A percentile compares a stretch with the other conserved stretches of the same genome.
Evolutionary conservation across 2,113 vertebrate species (phyloP).

Genomic region (Archocentrus centrarchus): DNA sequence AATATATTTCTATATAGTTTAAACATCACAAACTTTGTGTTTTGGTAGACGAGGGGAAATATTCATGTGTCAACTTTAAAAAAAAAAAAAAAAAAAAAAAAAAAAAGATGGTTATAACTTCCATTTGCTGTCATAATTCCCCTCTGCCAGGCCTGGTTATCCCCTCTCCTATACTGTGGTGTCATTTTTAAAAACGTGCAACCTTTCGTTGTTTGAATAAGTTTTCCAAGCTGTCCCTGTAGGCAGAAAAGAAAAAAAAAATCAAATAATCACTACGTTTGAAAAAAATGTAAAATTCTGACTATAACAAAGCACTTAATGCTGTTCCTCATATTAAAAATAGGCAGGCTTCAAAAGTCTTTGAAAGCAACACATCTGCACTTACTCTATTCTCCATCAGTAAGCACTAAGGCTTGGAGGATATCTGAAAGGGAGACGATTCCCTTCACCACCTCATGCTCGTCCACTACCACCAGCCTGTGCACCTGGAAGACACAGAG

Average conservation of each 20-base stretch:
- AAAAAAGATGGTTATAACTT: conserved; percentile 7
- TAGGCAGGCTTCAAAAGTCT: not conserved
- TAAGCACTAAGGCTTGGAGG: conserved; percentile 93
- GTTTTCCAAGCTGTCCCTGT: conserved; percentile 67
- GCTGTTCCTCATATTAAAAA: not conserved
- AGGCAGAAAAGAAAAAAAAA: not conserved
- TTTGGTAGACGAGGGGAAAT: conserved; percentile 4
- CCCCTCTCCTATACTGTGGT: conserved; percentile 10
- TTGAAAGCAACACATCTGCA: not conserved
- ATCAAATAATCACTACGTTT: not conserved
- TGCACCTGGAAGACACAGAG: conserved; percentile 85
- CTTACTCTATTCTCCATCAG: conserved; percentile 74
- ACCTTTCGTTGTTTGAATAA: not conserved
- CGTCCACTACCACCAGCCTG: conserved; percentile 94
- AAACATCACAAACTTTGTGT: conserved; percentile 20
- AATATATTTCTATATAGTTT: conserved; percentile 20
- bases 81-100: not conserved
- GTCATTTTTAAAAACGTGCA: not conserved
- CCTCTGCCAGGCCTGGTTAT: conserved; percentile 11
- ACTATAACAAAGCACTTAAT: not conserved
- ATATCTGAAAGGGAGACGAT: conserved; percentile 97
- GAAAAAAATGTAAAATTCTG: not conserved
- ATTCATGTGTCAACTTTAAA: conserved; percentile 6
- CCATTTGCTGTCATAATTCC: not conserved
- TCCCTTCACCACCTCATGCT: conserved; percentile 93